Conservation (phyloP, 2,888 invertebrate species). For the Oxystoma pomonae region DNA sequence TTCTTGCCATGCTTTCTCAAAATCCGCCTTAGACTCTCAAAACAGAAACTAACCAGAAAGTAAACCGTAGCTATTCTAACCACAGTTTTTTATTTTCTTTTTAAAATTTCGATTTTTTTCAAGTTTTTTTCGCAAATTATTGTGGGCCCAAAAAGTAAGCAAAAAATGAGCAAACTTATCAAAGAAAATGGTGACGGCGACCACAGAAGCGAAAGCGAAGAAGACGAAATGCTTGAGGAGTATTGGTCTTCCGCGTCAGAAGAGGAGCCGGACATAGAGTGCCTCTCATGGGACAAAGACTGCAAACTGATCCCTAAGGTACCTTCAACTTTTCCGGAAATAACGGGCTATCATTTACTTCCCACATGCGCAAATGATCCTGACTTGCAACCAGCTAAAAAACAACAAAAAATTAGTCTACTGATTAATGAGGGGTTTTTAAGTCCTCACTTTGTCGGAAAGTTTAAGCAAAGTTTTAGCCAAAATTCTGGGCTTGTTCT, state of each 20-base stretch:
- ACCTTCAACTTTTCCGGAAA: not conserved
- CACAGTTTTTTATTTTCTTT: not conserved
- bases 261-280: conserved; percentile 38
- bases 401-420: conserved; percentile 34
- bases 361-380: conserved; percentile 36
- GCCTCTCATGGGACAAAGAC: conserved; percentile 41
- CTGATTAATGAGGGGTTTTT: conserved; percentile 26
- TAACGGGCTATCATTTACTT: conserved; percentile 38
- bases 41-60: not conserved
- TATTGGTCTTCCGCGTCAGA: not conserved
- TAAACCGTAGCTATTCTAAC: not conserved
- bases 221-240: not conserved
- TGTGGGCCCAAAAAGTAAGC: no score
- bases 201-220: not conserved
- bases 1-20: no score
- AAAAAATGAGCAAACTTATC: not conserved
- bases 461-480: conserved; percentile 48
- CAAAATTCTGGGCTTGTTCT: conserved; percentile 45
- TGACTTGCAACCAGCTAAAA: conserved; percentile 26
- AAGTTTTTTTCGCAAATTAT: not conserved
- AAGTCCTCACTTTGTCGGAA: conserved; percentile 25
- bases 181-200: not conserved
- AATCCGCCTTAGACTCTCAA: no score
- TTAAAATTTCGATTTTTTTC: not conserved
- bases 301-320: conserved; percentile 29